phyloP scores from a whole-genome alignment of 2,113 vertebrate species.

The Chiloscyllium plagiosum region DNA sequence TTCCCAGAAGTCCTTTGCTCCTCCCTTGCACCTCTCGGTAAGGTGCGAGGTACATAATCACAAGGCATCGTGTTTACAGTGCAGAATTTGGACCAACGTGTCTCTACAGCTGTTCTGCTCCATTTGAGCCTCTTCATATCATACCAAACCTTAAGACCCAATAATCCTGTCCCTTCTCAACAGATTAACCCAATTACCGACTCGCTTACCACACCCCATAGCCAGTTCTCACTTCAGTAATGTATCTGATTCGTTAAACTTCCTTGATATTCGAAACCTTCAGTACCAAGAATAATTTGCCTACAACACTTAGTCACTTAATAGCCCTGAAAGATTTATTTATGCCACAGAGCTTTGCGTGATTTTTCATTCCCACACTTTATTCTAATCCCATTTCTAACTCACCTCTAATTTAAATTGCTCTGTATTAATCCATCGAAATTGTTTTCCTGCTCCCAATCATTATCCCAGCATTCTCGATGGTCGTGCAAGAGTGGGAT shows the following conservation, averaged over 20 bases:
- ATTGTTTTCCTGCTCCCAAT: neutral
- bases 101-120: neutral
- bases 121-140: neutral
- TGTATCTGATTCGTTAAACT: neutral
- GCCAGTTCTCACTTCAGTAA: neutral
- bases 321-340: neutral
- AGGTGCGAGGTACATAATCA: neutral
- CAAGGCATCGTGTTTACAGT: neutral
- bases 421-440: neutral
- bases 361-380: neutral
- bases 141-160: neutral
- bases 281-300: neutral
- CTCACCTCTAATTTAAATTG: neutral
- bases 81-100: neutral
- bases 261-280: neutral
- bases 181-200: neutral
- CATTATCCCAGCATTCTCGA: neutral
- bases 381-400: neutral
- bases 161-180: neutral
- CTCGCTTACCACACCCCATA: neutral
- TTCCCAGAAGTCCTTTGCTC: too few relatives aligned
- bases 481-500: neutral
- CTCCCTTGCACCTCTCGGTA: too few relatives aligned
- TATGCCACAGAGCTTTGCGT: neutral
- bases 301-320: neutral